Percentiles rank a stretch among this genome's conserved stretches.
phyloP scores from a whole-genome alignment of 2,113 vertebrate genomes.

The Tragelaphus buxtoni region DNA sequence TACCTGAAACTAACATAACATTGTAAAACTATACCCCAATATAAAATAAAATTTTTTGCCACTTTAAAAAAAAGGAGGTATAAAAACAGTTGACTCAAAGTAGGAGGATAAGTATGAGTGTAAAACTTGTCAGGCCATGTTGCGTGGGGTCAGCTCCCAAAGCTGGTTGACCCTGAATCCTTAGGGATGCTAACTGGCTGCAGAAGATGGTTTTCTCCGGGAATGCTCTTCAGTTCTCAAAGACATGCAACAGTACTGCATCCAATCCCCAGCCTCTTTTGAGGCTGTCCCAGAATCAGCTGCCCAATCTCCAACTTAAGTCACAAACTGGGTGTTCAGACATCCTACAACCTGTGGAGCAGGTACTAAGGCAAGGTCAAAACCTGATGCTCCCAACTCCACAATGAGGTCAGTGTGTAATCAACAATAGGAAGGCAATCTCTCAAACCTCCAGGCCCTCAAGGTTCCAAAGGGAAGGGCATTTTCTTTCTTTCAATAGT shows the following conservation, averaged over 20 bases:
- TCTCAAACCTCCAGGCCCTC: neutral
- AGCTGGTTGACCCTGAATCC: neutral
- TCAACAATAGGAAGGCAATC: neutral
- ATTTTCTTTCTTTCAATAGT: neutral
- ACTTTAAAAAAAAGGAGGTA: neutral
- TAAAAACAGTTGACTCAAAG: neutral
- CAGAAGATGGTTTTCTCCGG: neutral
- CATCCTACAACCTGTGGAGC: neutral
- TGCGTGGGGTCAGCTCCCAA: neutral
- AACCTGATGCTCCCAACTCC: neutral
- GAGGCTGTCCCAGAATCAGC: neutral
- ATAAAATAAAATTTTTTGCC: neutral
- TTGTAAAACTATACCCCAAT: neutral
- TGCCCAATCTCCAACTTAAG: neutral
- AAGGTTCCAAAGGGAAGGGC: neutral
- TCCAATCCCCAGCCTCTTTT: neutral
- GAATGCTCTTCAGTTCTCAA: neutral
- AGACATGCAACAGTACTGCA: neutral
- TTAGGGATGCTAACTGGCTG: neutral
- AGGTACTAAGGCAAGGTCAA: neutral
- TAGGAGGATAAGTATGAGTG: neutral
- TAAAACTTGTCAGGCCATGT: neutral
- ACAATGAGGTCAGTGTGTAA: neutral
- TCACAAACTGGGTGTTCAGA: neutral
- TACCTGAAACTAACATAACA: neutral